Evolutionary conservation across 1,140 invertebrate genomes (phyloP), one percentile per base, ranked within the genome.

Genomic region (Orussus abietinus): DNA sequence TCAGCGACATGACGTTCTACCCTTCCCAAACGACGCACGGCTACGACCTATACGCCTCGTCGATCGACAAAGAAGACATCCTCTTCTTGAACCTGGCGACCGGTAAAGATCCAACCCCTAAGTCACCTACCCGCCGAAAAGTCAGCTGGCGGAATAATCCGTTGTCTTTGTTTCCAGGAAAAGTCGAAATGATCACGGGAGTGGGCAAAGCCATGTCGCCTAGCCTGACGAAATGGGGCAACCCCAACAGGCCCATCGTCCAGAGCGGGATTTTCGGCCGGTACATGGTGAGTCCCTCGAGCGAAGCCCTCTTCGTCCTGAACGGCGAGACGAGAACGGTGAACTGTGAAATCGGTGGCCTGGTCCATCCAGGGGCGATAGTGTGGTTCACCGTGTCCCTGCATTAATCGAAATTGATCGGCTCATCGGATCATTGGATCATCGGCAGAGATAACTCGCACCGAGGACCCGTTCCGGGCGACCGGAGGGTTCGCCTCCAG

Each of bases 171-270:
- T 49, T 58, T 53, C 2, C 57, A 81, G 79, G 79, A 5, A 86
- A 88, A 78, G 85, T 90, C 5, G 85, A 89, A 62, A 83, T 87
- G 72, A 84, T 90, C 44, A 85, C 83, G 3, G 84, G 84, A 17
- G 83, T 86, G 3, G 83, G 83, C 2, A 77, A 77, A 55, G 79
- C 83, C 10, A 77, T 80, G 66, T 66, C 76, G 5, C 59, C 74
- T 4, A 66, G 65, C 29, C 53, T 79, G 44, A 74, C 81, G 35
- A 77, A 81, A 55, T 88, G 85, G 83, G 78, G 77, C 29, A 81
- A 81, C 51, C 76, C 81, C 6, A 81, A 81, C 53, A 75, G 85
- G 52, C 79, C 82, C 17, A 84, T 90, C 42, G 78, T 79, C 41
- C 79, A 79, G 38, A 84, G 84, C 37, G 77, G 83, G 36, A 71